These are phyloP conservation scores for Baccha elongata DNA, from an alignment of 2,888 invertebrate genomes.

Conservation along the genomic window DNA sequence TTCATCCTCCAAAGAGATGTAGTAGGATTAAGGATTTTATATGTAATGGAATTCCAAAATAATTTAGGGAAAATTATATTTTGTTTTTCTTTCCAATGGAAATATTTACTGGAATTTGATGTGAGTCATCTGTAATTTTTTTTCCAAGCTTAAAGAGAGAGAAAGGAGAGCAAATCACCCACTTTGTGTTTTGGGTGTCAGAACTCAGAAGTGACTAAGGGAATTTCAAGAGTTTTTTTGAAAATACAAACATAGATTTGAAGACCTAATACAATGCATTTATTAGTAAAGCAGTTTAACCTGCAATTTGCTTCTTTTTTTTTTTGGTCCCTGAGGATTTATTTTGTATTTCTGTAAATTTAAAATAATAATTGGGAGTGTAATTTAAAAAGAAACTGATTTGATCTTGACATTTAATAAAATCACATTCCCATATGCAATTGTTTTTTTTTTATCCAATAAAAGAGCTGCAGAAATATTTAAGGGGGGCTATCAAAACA, in stretches of 20 bases:
- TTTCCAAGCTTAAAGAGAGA: neutral
- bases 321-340: no score
- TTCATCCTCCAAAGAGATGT: conserved; percentile 24
- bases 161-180: neutral
- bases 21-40: conserved; percentile 10
- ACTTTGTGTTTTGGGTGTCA: neutral
- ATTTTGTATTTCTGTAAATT: no score
- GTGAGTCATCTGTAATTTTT: conserved; percentile 10
- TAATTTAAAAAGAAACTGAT: no score
- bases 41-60: conserved; percentile 9
- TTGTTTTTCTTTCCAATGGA: conserved; percentile 29
- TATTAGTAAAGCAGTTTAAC: conserved; percentile 42
- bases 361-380: no score
- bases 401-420: no score
- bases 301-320: no score
- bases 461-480: no score
- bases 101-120: conserved; percentile 5
- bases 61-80: neutral
- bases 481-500: no score
- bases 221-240: neutral
- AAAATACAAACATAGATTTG: conserved; percentile 41
- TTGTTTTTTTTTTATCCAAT: no score
- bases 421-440: no score
- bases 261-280: conserved; percentile 43
- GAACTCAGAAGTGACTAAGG: conserved; percentile 10